Base-by-base conservation (phyloP, 2,113 vertebrate species). In the Siniperca chuatsi region DNA sequence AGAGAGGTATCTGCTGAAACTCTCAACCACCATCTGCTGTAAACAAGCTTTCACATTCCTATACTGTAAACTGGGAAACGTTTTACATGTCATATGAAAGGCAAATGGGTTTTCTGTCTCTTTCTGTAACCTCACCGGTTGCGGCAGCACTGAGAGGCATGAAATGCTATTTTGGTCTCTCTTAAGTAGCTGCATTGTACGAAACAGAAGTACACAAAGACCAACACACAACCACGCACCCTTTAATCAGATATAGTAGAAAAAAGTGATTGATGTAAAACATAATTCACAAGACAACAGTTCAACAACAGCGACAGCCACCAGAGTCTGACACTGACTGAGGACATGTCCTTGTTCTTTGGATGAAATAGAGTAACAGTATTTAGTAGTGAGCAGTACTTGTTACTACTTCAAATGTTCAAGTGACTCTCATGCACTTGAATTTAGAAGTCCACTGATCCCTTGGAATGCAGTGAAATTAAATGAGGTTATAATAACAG, bases 11-110 rank as follows among this genome's bases (percentile, higher is more conserved):
- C 82, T 66, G 54, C 86, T 52, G 72, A 87, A 87, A 90, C 65
- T 82, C 79, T 75, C 76, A 40, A 12, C 62, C 73, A 81, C 87
- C 89, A 86, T 90, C 85, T 90, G 89, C 85, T 75, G 79, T 76
- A 40, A 84, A 67, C 68, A 67, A 11, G 75, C 52, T 33, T 82
- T 67, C 33, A 70, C 50, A 57, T 84, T 81, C 37, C 37, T 78
- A 52, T 48, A 87, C 40, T 48, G 54, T 67, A 57, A 78, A 79
- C 46, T 48, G 50, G 11, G 16, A 78, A 44, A 73, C 5, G 12
- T 40, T 78, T 82, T 62, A 4, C 12, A 55, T 44, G 83, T 62
- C 48, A 86, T 54, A 65, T 65, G 48, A 79, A 37, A 73, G 13
- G 20, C 6, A 67, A 48, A 55, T 35, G 33, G 52, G 4, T 40